Percentiles rank a stretch among this genome's conserved stretches.
Evolutionary conservation across 2,888 invertebrate species (phyloP).

Genomic region (Micoletzkya japonica): DNA sequence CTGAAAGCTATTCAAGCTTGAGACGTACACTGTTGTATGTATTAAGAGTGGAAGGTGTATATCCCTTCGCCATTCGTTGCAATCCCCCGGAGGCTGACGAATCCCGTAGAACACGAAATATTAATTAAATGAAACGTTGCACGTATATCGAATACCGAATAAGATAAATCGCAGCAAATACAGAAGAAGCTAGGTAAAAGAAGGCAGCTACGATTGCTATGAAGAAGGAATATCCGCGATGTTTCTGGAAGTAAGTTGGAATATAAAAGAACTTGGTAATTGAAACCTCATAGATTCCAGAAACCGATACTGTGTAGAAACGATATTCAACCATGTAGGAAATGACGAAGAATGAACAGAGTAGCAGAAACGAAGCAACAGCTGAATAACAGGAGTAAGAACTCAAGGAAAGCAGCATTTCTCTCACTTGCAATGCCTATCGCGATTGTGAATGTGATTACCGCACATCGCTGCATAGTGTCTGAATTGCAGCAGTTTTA

Average conservation of each 20-base stretch:
- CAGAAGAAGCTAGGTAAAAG: constrained; percentile 39
- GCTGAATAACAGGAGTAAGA: constrained; percentile 34
- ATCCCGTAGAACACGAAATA: constrained; percentile 2
- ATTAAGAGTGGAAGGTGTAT: background rate
- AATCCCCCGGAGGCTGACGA: constrained; percentile 21
- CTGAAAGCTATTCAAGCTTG: too few relatives aligned
- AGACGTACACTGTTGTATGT: constrained; percentile 15
- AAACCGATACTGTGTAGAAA: constrained; percentile 60
- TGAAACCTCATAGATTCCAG: constrained; percentile 61
- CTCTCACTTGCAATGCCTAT: background rate
- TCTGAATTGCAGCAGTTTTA: background rate
- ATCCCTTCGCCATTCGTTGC: constrained; percentile 23
- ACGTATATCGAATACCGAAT: constrained; percentile 5
- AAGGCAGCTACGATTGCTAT: constrained; percentile 46
- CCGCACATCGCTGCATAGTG: constrained; percentile 26
- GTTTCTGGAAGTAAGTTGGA: constrained; percentile 46
- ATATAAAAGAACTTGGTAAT: too few relatives aligned
- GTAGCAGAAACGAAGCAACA: constrained; percentile 40
- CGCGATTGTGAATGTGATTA: background rate
- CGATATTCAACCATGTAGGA: constrained; percentile 62
- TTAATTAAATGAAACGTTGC: background rate
- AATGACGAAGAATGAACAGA: constrained; percentile 51
- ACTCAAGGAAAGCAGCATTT: background rate
- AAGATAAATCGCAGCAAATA: constrained; percentile 41
- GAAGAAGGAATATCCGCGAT: constrained; percentile 58